Evolutionary conservation across 2,888 invertebrate genomes (phyloP).

Genomic region (Nudaria mundana): DNA sequence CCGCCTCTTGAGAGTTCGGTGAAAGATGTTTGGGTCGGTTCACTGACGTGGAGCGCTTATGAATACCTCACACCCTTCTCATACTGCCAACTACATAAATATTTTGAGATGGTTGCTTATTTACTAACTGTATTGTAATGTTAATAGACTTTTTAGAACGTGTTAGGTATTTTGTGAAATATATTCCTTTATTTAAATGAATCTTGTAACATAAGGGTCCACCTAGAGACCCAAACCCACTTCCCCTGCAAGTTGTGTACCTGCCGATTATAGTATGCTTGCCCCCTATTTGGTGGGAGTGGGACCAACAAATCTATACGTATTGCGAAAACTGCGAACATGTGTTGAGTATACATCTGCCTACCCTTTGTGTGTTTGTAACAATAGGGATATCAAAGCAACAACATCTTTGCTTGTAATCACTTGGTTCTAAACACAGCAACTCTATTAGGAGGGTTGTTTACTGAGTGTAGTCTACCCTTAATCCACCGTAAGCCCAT

Average conservation of each 20-base stretch:
- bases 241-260: too few relatives aligned
- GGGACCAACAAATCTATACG: too few relatives aligned
- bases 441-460: conserved; percentile 30
- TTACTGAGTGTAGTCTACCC: conserved; percentile 41
- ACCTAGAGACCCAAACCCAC: too few relatives aligned
- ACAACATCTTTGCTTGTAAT: conserved; percentile 24
- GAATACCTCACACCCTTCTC: conserved; percentile 60
- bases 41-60: conserved; percentile 66
- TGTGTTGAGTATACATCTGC: too few relatives aligned
- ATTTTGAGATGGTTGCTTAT: conserved; percentile 45
- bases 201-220: too few relatives aligned
- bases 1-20: conserved; percentile 60
- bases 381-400: too few relatives aligned
- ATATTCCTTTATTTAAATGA: background rate
- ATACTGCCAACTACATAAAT: conserved; percentile 43
- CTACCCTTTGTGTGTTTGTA: too few relatives aligned
- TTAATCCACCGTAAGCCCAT: conserved; percentile 53
- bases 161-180: conserved; percentile 2
- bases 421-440: conserved; percentile 25
- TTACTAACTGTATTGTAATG: conserved; percentile 46
- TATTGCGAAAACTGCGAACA: too few relatives aligned
- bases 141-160: conserved; percentile 32
- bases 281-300: too few relatives aligned
- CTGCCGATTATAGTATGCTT: too few relatives aligned
- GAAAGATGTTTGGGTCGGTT: conserved; percentile 66